Evolutionary conservation across 1,140 invertebrate species (phyloP).

Genomic region (Varroa destructor): DNA sequence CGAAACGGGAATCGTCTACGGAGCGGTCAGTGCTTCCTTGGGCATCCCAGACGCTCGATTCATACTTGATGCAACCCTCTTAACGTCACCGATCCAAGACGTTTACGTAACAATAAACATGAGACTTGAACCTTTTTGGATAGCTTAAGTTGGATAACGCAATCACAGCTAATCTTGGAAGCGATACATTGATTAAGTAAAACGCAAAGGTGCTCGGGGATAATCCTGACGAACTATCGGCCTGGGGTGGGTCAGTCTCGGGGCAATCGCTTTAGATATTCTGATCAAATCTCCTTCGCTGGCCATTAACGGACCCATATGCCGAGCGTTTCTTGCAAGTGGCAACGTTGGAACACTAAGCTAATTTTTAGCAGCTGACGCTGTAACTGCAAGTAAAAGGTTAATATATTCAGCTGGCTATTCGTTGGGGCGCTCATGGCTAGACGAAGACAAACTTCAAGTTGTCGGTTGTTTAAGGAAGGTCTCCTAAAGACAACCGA

Average conservation of each 20-base stretch:
- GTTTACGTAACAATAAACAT: slow-evolving; percentile 47
- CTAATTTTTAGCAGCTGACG: background rate
- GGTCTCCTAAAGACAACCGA: background rate
- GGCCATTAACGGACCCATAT: background rate
- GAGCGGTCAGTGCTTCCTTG: slow-evolving; percentile 62
- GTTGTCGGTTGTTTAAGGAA: background rate
- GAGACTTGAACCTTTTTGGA: slow-evolving; percentile 43
- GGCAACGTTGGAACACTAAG: background rate
- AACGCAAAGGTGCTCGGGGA: slow-evolving; percentile 47
- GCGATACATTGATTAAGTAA: slow-evolving; percentile 42
- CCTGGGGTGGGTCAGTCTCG: slow-evolving; percentile 4
- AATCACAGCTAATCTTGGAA: slow-evolving; percentile 45
- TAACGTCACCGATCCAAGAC: slow-evolving; percentile 43
- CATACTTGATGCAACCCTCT: slow-evolving; percentile 34
- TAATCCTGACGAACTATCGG: slow-evolving; percentile 35
- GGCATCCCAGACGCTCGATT: slow-evolving; percentile 82
- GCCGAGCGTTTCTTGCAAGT: slow-evolving; percentile 5
- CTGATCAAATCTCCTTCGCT: background rate
- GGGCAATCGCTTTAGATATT: slow-evolving; percentile 11
- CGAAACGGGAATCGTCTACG: background rate
- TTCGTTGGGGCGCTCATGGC: background rate
- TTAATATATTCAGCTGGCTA: background rate
- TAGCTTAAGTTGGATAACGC: slow-evolving; percentile 43
- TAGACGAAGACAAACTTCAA: background rate
- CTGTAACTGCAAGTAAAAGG: background rate